Percentiles rank a stretch among this genome's conserved stretches.
Conservation (phyloP, 2,888 invertebrate genomes). For the Papilio protenor region DNA sequence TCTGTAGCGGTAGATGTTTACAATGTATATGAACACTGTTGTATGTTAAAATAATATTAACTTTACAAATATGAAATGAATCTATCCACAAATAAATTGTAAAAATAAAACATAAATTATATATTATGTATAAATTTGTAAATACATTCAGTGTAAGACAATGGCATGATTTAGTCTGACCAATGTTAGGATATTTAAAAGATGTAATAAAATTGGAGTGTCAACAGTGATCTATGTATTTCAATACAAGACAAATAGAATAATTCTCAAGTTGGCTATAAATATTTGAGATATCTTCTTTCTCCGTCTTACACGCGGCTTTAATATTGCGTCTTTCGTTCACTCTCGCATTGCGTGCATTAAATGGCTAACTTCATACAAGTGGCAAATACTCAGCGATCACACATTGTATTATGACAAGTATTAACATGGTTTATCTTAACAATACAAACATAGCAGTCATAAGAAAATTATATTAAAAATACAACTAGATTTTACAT, state of each 20-base stretch:
- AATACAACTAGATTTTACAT: slow-evolving; percentile 29
- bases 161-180: slow-evolving; percentile 19
- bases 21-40: slow-evolving; percentile 10
- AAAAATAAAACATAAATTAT: slow-evolving; percentile 29
- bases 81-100: slow-evolving; percentile 29
- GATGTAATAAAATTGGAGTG: background rate
- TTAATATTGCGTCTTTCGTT: background rate
- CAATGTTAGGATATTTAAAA: background rate
- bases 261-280: background rate
- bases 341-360: slow-evolving; percentile 10
- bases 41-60: slow-evolving; percentile 6
- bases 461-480: slow-evolving; percentile 36
- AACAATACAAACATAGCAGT: slow-evolving; percentile 30
- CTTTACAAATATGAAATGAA: slow-evolving; percentile 19
- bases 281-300: background rate
- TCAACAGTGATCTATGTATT: background rate
- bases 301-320: background rate
- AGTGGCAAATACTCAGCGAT: background rate
- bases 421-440: slow-evolving; percentile 32
- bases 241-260: background rate
- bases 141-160: slow-evolving; percentile 25
- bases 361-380: slow-evolving; percentile 2
- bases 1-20: slow-evolving; percentile 14
- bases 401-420: slow-evolving; percentile 39
- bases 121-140: slow-evolving; percentile 31